Conservation (phyloP, 2,888 invertebrate species). For the Phymatocera aterrima region DNA sequence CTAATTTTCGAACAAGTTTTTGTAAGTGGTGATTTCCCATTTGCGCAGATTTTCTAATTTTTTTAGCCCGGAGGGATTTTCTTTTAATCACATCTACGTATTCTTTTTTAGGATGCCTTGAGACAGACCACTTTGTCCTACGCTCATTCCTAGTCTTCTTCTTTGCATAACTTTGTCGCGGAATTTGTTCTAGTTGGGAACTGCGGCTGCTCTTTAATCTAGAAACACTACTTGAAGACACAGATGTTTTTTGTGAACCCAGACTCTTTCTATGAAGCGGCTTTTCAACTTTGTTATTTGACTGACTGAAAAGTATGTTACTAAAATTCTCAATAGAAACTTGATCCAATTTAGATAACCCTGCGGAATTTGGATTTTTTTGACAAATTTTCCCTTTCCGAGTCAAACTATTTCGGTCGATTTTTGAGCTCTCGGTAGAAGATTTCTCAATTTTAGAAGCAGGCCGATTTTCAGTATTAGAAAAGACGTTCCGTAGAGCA, state of each 20-base stretch:
- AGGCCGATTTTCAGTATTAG: neutral
- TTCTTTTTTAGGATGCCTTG: slow-evolving; percentile 1
- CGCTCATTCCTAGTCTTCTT: neutral
- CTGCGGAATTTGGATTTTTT: neutral
- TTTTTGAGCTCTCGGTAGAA: neutral
- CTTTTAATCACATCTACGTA: neutral
- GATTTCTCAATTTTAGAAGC: neutral
- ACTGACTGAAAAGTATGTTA: neutral
- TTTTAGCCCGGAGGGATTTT: neutral
- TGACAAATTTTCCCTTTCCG: neutral
- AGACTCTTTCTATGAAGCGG: neutral
- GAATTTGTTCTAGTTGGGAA: neutral
- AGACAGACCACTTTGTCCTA: neutral
- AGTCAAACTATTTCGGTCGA: neutral
- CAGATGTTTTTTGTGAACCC: neutral
- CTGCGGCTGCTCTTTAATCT: neutral
- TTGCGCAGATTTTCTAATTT: neutral
- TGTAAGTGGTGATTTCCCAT: slow-evolving; percentile 10
- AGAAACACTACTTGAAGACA: slow-evolving; percentile 1
- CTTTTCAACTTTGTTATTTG: neutral
- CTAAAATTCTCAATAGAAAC: neutral
- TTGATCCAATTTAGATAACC: neutral
- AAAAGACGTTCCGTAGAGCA: neutral
- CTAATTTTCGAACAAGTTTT: slow-evolving; percentile 58
- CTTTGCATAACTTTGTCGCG: neutral